Conservation (phyloP, 2,888 invertebrate genomes). For the Tetragnatha montana region DNA sequence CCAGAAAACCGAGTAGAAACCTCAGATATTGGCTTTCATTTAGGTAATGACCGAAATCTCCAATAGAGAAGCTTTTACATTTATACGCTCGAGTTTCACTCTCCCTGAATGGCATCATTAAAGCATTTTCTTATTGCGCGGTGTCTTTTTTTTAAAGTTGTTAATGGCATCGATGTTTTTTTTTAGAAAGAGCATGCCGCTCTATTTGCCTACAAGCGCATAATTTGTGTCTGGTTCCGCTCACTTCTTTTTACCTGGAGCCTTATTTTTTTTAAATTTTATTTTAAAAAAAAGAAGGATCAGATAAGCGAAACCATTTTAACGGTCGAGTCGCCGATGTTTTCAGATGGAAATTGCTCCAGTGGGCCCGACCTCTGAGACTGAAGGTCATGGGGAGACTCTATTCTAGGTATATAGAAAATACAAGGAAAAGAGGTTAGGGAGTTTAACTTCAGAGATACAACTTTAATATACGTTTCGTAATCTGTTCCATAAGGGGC, state of each 20-base stretch:
- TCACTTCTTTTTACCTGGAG: not conserved
- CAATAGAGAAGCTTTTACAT: slow-evolving; percentile 18
- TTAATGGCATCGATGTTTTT: not conserved
- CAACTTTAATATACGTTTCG: too few species aligned
- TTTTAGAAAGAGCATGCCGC: not conserved
- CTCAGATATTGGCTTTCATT: slow-evolving; percentile 57
- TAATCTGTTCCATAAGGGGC: too few species aligned
- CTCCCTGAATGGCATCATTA: not conserved
- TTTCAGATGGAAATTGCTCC: too few species aligned
- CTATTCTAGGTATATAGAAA: too few species aligned
- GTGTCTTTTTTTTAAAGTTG: not conserved
- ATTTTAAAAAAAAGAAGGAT: too few species aligned
- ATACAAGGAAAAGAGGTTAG: too few species aligned
- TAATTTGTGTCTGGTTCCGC: not conserved
- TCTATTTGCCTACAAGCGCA: not conserved
- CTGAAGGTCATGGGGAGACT: too few species aligned
- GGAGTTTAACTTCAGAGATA: too few species aligned
- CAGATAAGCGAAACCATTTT: too few species aligned
- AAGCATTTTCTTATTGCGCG: not conserved
- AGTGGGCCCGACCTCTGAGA: too few species aligned
- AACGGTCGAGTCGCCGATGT: too few species aligned
- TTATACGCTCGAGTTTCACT: not conserved
- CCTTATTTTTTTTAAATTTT: too few species aligned
- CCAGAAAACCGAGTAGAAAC: slow-evolving; percentile 12
- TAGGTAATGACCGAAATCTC: slow-evolving; percentile 45